phyloP scores from a whole-genome alignment of 2,797 vertebrate genomes.

The Lemur catta region DNA sequence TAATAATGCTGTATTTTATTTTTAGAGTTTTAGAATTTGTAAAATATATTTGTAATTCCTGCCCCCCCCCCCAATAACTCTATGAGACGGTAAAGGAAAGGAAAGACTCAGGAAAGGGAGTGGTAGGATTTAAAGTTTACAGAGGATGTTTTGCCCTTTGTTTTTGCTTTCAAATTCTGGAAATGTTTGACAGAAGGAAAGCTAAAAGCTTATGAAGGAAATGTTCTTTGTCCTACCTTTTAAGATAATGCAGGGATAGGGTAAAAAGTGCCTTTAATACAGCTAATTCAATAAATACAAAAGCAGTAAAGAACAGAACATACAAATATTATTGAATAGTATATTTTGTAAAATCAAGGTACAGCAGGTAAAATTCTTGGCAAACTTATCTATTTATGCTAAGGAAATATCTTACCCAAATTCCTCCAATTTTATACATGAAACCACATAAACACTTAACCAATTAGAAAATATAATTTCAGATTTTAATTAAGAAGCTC shows the following conservation, averaged over 20 bases:
- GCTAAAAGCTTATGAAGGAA: background rate
- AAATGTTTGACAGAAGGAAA: background rate
- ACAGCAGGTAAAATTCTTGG: background rate
- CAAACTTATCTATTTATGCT: background rate
- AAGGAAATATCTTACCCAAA: background rate
- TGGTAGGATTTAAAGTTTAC: background rate
- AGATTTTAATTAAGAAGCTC: conserved; percentile 43
- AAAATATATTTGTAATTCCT: background rate
- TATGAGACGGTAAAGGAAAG: background rate
- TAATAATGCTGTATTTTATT: background rate
- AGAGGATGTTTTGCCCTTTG: background rate
- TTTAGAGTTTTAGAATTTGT: background rate
- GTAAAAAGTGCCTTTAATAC: background rate
- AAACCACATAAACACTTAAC: background rate
- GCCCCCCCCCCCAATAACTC: background rate
- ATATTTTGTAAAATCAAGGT: background rate
- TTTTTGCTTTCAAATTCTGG: background rate
- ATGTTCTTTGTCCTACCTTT: background rate
- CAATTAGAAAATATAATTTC: background rate
- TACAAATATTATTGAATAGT: background rate
- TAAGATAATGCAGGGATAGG: background rate
- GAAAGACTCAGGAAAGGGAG: background rate
- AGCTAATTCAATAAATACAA: conserved; percentile 3
- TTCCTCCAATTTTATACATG: background rate
- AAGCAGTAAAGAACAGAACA: background rate